Evolutionary conservation across 2,797 vertebrate species (phyloP).

Genomic region (Pygocentrus nattereri): DNA sequence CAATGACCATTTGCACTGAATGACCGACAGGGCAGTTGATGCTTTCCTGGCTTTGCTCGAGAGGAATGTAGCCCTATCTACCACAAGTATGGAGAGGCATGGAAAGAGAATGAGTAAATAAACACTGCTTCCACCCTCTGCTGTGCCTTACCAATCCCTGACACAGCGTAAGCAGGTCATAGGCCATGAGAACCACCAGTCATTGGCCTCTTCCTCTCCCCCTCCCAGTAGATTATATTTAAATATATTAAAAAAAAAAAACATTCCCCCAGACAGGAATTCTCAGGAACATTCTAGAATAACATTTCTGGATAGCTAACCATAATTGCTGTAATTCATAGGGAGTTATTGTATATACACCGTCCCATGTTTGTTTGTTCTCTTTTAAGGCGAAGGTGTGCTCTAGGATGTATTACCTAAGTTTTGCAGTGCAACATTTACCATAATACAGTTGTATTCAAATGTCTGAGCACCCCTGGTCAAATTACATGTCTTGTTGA

Average conservation of each 20-base stretch:
- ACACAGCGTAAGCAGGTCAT: constrained; percentile 53
- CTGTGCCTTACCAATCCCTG: constrained; percentile 41
- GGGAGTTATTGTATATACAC: not conserved
- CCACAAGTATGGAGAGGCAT: constrained; percentile 26
- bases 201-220: constrained; percentile 36
- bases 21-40: constrained; percentile 25
- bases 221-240: constrained; percentile 29
- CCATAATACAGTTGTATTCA: not conserved
- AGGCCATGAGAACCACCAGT: constrained; percentile 78
- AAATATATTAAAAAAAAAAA: constrained; percentile 24
- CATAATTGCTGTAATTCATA: not conserved
- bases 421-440: not conserved
- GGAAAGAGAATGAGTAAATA: constrained; percentile 36
- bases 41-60: constrained; percentile 36
- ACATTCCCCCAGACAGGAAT: constrained; percentile 19
- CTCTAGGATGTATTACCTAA: not conserved
- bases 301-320: constrained; percentile 3
- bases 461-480: too few species aligned
- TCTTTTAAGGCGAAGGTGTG: not conserved
- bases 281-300: constrained; percentile 11
- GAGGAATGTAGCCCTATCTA: constrained; percentile 43
- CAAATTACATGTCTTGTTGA: too few species aligned
- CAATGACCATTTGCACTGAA: constrained; percentile 59
- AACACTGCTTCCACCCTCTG: constrained; percentile 37
- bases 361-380: not conserved